Conservation (phyloP, 1,140 invertebrate genomes). For the Drosophila tristis region DNA sequence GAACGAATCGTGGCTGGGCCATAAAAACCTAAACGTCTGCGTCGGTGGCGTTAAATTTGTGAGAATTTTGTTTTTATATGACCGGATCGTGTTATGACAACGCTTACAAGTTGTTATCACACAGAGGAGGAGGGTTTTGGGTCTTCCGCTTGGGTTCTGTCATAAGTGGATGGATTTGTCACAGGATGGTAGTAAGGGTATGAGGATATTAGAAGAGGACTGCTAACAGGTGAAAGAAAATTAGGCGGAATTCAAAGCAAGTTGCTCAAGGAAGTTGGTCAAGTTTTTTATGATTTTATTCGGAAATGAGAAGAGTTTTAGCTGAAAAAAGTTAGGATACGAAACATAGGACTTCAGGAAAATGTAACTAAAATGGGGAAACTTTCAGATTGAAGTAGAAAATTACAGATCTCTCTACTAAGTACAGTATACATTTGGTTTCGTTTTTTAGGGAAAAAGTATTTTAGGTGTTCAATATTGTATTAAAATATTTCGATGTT, state of each 20-base stretch:
- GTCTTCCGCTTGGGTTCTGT: background rate
- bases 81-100: conserved; percentile 70
- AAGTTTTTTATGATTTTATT: conserved; percentile 4
- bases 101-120: conserved; percentile 71
- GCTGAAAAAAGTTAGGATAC: background rate
- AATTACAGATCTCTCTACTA: background rate
- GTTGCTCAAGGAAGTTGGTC: conserved; percentile 13
- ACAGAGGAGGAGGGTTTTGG: background rate
- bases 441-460: no score
- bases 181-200: background rate
- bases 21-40: conserved; percentile 71
- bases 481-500: no score
- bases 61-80: conserved; percentile 66
- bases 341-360: background rate
- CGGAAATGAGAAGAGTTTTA: no score
- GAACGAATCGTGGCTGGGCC: conserved; percentile 14
- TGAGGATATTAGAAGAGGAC: background rate
- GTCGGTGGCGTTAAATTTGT: conserved; percentile 65
- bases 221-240: conserved; percentile 8
- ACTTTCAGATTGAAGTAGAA: conserved; percentile 2
- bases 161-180: conserved; percentile 45
- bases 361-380: background rate
- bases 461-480: no score
- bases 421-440: no score
- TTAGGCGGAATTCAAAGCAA: background rate